These are phyloP conservation scores for Caenorhabditis wallacei DNA, from an alignment of 2,888 invertebrate genomes.

Conservation along the genomic window DNA sequence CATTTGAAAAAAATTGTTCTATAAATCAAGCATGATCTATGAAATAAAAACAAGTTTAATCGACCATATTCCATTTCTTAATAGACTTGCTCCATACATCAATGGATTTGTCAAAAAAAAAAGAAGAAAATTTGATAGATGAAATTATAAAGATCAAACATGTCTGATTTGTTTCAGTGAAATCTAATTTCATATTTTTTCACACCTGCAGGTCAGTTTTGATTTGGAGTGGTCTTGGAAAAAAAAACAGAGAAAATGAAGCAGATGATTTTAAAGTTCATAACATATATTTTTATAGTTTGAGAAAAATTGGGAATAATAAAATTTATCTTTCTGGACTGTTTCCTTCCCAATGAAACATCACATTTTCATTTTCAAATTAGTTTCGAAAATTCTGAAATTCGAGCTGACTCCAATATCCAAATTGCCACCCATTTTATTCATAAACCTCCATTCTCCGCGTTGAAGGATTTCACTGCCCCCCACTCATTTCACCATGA, in stretches of 20 bases:
- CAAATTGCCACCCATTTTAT: constrained; percentile 36
- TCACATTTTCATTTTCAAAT: neutral
- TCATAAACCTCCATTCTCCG: neutral
- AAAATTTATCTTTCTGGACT: no score
- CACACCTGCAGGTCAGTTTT: neutral
- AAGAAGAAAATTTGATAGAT: neutral
- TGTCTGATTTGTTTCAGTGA: neutral
- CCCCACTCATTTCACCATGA: constrained; percentile 2
- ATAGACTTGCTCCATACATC: constrained; percentile 1
- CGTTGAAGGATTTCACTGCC: constrained; percentile 25
- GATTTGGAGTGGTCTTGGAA: neutral
- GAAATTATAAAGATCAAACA: constrained; percentile 1
- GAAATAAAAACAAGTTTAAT: neutral
- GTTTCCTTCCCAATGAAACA: no score
- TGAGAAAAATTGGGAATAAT: no score
- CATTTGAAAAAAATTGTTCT: neutral
- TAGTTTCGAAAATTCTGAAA: constrained; percentile 20
- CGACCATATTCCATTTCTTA: neutral
- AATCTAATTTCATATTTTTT: neutral
- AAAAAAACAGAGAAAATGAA: neutral
- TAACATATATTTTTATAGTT: no score
- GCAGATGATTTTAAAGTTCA: no score
- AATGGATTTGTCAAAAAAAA: neutral
- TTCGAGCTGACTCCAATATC: neutral
- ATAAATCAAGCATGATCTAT: neutral